Evolutionary conservation across 2,797 vertebrate species (phyloP).

Genomic region (Phalanger gymnotis): DNA sequence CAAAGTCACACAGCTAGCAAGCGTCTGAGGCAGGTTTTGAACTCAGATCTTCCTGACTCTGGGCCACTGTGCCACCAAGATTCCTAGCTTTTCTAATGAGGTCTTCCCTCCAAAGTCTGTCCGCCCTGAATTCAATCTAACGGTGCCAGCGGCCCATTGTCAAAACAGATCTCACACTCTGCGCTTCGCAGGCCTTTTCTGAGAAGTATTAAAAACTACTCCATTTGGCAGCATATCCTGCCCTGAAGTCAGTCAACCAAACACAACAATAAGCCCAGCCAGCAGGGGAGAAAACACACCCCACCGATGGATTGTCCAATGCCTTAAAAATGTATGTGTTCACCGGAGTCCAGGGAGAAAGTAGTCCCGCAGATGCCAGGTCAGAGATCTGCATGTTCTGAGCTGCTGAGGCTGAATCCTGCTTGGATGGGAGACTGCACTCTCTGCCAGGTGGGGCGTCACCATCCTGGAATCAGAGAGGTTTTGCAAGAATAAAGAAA

Average conservation of each 20-base stretch:
- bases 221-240: constrained; percentile 76
- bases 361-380: constrained; percentile 36
- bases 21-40: neutral
- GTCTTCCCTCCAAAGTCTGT: neutral
- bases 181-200: constrained; percentile 75
- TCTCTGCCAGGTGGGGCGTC: constrained; percentile 70
- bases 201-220: constrained; percentile 74
- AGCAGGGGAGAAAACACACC: constrained; percentile 53
- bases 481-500: constrained; percentile 69
- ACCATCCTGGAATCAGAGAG: constrained; percentile 73
- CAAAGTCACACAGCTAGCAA: neutral
- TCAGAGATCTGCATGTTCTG: constrained; percentile 16
- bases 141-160: neutral
- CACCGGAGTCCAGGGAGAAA: constrained; percentile 72
- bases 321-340: constrained; percentile 73
- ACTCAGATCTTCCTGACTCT: neutral
- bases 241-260: constrained; percentile 76
- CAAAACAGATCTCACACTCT: constrained; percentile 73
- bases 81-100: neutral
- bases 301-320: constrained; percentile 73
- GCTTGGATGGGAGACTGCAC: constrained; percentile 58
- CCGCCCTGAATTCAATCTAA: neutral
- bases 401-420: constrained; percentile 53
- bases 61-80: neutral
- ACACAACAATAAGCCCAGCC: constrained; percentile 65